phyloP scores from a whole-genome alignment of 2,113 vertebrate genomes.

The Ibidorhyncha struthersii region DNA sequence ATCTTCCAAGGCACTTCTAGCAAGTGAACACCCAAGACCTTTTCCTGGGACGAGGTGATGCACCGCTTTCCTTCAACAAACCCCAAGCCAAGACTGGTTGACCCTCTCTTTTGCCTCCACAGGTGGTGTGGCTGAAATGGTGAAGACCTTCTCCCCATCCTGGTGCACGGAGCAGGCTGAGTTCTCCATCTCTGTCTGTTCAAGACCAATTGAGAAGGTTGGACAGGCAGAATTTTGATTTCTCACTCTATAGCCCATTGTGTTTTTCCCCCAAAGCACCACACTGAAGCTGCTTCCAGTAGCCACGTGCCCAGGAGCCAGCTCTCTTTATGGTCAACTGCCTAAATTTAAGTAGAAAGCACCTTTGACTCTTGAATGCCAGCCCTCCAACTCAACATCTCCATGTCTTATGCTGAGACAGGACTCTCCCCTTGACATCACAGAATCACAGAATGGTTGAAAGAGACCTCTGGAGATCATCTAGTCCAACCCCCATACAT shows the following conservation, averaged over 20 bases:
- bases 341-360: neutral
- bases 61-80: neutral
- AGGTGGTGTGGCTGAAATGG: neutral
- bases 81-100: neutral
- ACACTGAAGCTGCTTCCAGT: neutral
- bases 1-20: neutral
- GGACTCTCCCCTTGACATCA: neutral
- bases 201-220: accelerated
- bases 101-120: neutral
- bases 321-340: neutral
- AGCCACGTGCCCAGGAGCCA: neutral
- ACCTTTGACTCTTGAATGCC: neutral
- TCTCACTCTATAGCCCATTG: neutral
- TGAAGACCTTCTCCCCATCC: neutral
- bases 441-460: no score
- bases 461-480: no score
- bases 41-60: neutral
- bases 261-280: neutral
- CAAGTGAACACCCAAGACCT: neutral
- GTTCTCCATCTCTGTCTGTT: neutral
- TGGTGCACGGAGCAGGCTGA: neutral
- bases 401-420: neutral
- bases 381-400: neutral
- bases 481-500: no score
- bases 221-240: neutral